phyloP scores from a whole-genome alignment of 2,113 vertebrate genomes.

The Tupaia chinensis region DNA sequence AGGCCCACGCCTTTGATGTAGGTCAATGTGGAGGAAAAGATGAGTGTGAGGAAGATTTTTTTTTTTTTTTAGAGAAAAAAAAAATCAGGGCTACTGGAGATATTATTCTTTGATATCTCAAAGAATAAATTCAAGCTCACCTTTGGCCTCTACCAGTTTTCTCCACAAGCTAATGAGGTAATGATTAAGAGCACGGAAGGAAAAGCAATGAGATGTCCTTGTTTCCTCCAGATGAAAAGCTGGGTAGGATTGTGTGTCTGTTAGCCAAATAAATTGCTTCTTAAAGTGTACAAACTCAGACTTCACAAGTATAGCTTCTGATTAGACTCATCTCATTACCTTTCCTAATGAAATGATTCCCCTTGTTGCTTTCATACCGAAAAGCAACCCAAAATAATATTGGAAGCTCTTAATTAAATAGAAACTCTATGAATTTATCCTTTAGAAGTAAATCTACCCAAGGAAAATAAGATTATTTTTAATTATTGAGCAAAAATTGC shows the following conservation, averaged over 20 bases:
- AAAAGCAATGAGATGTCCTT: background rate
- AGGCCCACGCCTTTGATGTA: conserved; percentile 7
- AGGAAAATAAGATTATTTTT: conserved; percentile 8
- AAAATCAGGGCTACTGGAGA: background rate
- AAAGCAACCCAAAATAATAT: conserved; percentile 48
- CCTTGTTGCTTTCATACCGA: conserved; percentile 38
- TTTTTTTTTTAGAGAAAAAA: conserved; percentile 16
- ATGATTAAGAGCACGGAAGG: conserved; percentile 6
- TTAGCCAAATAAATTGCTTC: conserved; percentile 40
- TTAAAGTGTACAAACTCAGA: conserved; percentile 36
- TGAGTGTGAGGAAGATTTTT: background rate
- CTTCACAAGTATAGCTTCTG: conserved; percentile 1
- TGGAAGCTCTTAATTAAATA: conserved; percentile 36
- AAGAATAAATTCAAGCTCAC: conserved; percentile 63
- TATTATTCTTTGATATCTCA: conserved; percentile 30
- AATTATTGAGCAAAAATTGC: conserved; percentile 38
- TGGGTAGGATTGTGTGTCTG: background rate
- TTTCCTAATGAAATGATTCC: conserved; percentile 26
- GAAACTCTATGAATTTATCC: background rate
- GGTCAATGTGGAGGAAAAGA: conserved; percentile 42
- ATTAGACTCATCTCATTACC: conserved; percentile 15
- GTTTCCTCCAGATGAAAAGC: conserved; percentile 43
- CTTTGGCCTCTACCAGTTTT: conserved; percentile 49
- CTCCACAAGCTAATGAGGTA: conserved; percentile 57
- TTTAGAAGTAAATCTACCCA: conserved; percentile 46